Percentiles rank a stretch among this genome's conserved stretches.
These are phyloP conservation scores for Mesocentrotus franciscanus DNA, from an alignment of 53 echinoderm and acorn worm genomes.

Conservation along the genomic window DNA sequence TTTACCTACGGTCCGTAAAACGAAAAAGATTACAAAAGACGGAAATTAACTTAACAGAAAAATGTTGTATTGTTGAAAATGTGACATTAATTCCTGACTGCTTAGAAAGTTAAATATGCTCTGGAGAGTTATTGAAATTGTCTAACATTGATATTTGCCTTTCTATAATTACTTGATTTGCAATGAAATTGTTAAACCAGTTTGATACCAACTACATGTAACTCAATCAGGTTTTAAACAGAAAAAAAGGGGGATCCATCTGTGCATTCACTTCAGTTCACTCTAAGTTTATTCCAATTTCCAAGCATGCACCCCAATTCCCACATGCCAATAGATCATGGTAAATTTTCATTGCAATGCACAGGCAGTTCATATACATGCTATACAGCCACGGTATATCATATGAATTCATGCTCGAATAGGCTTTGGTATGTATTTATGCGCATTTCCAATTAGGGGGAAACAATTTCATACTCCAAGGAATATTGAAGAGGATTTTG, in stretches of 20 bases:
- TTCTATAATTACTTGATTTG: too few species aligned
- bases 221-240: not conserved
- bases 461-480: slow-evolving; percentile 31
- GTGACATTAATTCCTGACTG: too few species aligned
- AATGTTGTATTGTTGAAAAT: too few species aligned
- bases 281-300: not conserved
- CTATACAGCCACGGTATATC: not conserved
- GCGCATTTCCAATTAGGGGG: slow-evolving; percentile 34
- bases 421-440: slow-evolving; percentile 25
- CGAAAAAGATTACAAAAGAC: too few species aligned
- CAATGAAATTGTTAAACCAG: too few species aligned
- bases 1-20: too few species aligned
- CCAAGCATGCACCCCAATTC: not conserved
- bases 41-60: too few species aligned
- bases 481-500: slow-evolving; percentile 24
- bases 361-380: not conserved
- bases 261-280: not conserved
- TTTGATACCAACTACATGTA: too few species aligned
- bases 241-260: not conserved
- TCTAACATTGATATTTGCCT: too few species aligned
- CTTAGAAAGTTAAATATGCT: too few species aligned
- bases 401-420: slow-evolving; percentile 8
- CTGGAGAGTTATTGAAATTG: too few species aligned
- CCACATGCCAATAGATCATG: slow-evolving; percentile 1
- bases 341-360: not conserved